Evolutionary conservation across 2,113 vertebrate species (phyloP), one percentile per base, ranked within the genome.

Genomic region (Mobula hypostoma): DNA sequence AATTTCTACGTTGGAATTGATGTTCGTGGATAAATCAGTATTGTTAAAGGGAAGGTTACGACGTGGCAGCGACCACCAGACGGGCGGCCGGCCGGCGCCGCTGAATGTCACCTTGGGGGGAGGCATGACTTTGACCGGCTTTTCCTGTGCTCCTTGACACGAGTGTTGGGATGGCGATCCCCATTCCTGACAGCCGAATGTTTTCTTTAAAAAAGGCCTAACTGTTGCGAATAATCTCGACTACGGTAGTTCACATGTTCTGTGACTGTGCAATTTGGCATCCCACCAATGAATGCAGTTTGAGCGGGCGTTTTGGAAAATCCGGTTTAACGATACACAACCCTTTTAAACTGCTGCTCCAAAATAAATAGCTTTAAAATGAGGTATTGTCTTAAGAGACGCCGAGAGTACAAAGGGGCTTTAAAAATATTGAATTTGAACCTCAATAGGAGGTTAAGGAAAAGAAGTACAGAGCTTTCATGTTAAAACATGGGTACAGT

Each of bases 31-130:
- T 63, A 8, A 63, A 63, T 3, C 27, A 27, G 12, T 87, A 56
- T 24, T 6, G 11, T 63, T 87, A 1, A 32, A 40, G 61, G 85
- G 58, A 66, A 1, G 12, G 61, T 32, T 32, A 29, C 85, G 66
- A 32, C 5, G 32, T 21, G 8, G 29, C 63, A 19, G 66, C 61
- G 85, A 9, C 48, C 48, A 48, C 48, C 48, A 48, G 3, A 48
- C 48, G 48, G 48, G 48, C 48, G 48, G 48, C 3, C 48, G 48
- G 7, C 40, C 1, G n/a, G 29, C 5, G 15, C 9, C n/a, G 9
- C n/a, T 66, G 85, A 90, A 90, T 90, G 85, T 90, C 85, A 90
- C 85, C 85, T 90, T 90, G 85, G 40, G 4, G 15, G 72, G 17
- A 19, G 2, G 48, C 21, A 70, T 9, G 9, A 70, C 40, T 56